Conservation (phyloP, 2,888 invertebrate species). For the Furcula furcula region DNA sequence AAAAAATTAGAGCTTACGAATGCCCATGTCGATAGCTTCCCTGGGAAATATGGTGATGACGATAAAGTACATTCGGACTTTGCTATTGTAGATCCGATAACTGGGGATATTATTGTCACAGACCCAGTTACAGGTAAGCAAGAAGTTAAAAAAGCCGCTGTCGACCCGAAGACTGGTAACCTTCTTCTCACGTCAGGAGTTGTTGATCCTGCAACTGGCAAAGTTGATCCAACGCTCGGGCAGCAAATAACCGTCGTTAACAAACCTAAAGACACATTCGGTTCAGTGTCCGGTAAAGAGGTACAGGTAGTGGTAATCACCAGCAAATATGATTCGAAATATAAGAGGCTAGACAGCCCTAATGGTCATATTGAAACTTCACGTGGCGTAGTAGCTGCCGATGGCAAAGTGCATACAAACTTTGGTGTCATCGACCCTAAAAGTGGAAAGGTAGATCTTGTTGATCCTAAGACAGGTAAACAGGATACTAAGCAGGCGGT, state of each 20-base stretch:
- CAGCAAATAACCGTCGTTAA: constrained; percentile 73
- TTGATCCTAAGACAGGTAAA: constrained; percentile 78
- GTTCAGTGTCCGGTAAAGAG: constrained; percentile 68
- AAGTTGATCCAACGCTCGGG: constrained; percentile 80
- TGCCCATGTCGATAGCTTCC: constrained; percentile 64
- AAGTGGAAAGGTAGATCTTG: constrained; percentile 78
- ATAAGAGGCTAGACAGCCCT: constrained; percentile 77
- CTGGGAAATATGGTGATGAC: constrained; percentile 62
- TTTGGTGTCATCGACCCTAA: constrained; percentile 79
- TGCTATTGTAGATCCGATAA: constrained; percentile 80
- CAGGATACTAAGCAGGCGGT: constrained; percentile 82
- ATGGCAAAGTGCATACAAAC: constrained; percentile 76
- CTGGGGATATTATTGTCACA: constrained; percentile 80
- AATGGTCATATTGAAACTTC: constrained; percentile 77
- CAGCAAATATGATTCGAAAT: constrained; percentile 80
- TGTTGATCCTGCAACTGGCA: constrained; percentile 80
- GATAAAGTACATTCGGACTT: constrained; percentile 82
- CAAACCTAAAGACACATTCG: constrained; percentile 66
- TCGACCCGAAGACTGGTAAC: constrained; percentile 84
- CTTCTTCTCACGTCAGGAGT: constrained; percentile 80
- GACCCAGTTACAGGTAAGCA: constrained; percentile 84
- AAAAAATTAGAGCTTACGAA: constrained; percentile 78
- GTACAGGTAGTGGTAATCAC: constrained; percentile 77
- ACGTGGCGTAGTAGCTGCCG: constrained; percentile 59
- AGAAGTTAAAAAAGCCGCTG: constrained; percentile 83